Evolutionary conservation across 1,140 invertebrate genomes (phyloP).

Genomic region (Orius insidiosus): DNA sequence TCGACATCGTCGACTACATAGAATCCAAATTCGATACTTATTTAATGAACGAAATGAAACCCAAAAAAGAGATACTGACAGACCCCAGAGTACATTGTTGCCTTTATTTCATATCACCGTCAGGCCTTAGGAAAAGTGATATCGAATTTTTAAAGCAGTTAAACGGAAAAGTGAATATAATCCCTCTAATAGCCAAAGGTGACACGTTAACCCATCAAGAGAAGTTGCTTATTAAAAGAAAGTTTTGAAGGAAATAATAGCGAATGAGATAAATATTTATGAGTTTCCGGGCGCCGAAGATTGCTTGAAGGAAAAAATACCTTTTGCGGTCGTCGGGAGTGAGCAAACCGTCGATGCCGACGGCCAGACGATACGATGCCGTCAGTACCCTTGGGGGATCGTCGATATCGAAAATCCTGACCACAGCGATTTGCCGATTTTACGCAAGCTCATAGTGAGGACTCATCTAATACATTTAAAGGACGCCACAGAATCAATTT

Average conservation of each 20-base stretch:
- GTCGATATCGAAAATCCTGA: constrained; percentile 97
- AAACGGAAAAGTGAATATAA: constrained; percentile 96
- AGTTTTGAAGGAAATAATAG: constrained; percentile 28
- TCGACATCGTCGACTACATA: constrained; percentile 92
- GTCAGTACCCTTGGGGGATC: constrained; percentile 95
- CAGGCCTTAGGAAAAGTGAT: constrained; percentile 90
- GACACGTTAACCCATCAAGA: constrained; percentile 97
- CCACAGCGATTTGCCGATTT: constrained; percentile 94
- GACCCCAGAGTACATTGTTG: constrained; percentile 95
- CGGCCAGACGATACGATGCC: constrained; percentile 70
- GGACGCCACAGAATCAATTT: constrained; percentile 87
- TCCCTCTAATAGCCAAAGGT: constrained; percentile 96
- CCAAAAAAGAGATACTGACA: constrained; percentile 56
- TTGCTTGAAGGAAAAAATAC: constrained; percentile 64
- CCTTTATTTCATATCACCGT: constrained; percentile 95
- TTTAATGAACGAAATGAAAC: constrained; percentile 75
- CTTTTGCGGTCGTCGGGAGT: constrained; percentile 95
- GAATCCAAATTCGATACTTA: constrained; percentile 92
- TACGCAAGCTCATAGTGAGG: constrained; percentile 89
- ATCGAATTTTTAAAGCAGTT: constrained; percentile 97
- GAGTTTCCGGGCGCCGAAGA: constrained; percentile 79
- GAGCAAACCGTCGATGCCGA: constrained; percentile 84
- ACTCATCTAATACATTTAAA: constrained; percentile 87
- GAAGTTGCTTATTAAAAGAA: constrained; percentile 87
- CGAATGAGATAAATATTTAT: constrained; percentile 95